phyloP scores from a whole-genome alignment of 2,113 vertebrate genomes.

The Ctenodactylus gundi region DNA sequence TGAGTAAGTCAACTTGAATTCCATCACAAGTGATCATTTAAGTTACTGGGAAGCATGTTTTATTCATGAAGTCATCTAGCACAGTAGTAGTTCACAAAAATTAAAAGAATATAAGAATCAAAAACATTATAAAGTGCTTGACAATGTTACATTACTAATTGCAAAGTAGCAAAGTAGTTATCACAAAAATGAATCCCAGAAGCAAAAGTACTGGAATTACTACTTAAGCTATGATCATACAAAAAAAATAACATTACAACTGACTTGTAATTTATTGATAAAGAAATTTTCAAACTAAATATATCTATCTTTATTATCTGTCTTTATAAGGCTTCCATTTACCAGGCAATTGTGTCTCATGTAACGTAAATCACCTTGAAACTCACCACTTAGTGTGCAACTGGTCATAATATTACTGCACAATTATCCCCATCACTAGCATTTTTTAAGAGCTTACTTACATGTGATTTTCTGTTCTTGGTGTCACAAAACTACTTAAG shows the following conservation, averaged over 20 bases:
- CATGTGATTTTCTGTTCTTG: neutral
- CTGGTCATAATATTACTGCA: neutral
- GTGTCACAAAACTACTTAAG: neutral
- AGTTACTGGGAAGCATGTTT: neutral
- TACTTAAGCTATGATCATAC: neutral
- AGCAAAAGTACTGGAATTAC: neutral
- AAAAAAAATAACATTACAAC: neutral
- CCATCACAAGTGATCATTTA: slow-evolving; percentile 11
- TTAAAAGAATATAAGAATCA: slow-evolving; percentile 45
- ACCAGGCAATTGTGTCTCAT: neutral
- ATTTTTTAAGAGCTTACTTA: slow-evolving; percentile 2
- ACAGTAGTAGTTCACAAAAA: slow-evolving; percentile 31
- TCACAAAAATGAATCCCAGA: neutral
- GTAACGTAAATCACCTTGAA: neutral
- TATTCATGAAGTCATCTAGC: slow-evolving; percentile 26
- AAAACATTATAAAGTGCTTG: slow-evolving; percentile 12
- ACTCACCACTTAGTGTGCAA: neutral
- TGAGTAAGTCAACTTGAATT: slow-evolving; percentile 31
- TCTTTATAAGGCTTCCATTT: neutral
- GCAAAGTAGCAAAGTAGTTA: neutral
- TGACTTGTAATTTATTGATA: neutral
- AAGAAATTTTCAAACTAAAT: neutral
- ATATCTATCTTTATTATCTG: neutral
- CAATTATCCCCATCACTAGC: neutral
- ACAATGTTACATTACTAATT: neutral